A percentile compares a stretch with the other conserved stretches of the same genome.
phyloP scores from a whole-genome alignment of 2,797 vertebrate species.

The Enteromius unitaeniatus region DNA sequence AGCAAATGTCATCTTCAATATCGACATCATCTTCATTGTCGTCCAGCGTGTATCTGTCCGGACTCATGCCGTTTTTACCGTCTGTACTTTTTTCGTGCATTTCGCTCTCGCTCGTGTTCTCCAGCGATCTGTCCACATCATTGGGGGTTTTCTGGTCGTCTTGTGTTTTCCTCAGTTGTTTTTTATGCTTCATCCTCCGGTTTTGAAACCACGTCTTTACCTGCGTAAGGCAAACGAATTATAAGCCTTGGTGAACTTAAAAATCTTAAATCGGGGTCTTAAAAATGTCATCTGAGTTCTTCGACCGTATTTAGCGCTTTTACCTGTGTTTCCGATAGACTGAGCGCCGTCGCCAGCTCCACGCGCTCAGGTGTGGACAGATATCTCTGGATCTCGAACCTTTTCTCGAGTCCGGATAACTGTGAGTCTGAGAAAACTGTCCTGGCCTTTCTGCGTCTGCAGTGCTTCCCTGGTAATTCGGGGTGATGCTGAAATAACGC shows the following conservation, averaged over 20 bases:
- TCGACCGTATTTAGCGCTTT: not conserved
- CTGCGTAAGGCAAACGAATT: constrained; percentile 68
- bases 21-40: constrained; percentile 95
- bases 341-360: constrained; percentile 95
- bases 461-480: constrained; percentile 94
- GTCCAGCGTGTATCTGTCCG: constrained; percentile 83
- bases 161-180: constrained; percentile 92
- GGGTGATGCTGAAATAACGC: constrained; percentile 92
- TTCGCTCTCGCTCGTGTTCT: constrained; percentile 83
- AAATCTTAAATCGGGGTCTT: too few species aligned
- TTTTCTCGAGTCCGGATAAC: constrained; percentile 94
- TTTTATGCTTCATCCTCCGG: constrained; percentile 98
- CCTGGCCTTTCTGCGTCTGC: constrained; percentile 93
- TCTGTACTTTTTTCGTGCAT: constrained; percentile 70
- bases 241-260: not conserved
- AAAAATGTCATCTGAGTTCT: not conserved
- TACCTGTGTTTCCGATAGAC: constrained; percentile 98
- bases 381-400: constrained; percentile 96
- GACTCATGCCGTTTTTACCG: constrained; percentile 69
- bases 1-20: constrained; percentile 89
- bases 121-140: constrained; percentile 78
- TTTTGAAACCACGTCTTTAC: constrained; percentile 99
- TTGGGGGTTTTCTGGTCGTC: constrained; percentile 87
- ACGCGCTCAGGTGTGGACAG: constrained; percentile 96
- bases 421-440: constrained; percentile 98